Percentiles rank a stretch among this genome's conserved stretches.
These are phyloP conservation scores for Erpobdella octoculata DNA, from an alignment of 2,888 invertebrate species.

Conservation along the genomic window DNA sequence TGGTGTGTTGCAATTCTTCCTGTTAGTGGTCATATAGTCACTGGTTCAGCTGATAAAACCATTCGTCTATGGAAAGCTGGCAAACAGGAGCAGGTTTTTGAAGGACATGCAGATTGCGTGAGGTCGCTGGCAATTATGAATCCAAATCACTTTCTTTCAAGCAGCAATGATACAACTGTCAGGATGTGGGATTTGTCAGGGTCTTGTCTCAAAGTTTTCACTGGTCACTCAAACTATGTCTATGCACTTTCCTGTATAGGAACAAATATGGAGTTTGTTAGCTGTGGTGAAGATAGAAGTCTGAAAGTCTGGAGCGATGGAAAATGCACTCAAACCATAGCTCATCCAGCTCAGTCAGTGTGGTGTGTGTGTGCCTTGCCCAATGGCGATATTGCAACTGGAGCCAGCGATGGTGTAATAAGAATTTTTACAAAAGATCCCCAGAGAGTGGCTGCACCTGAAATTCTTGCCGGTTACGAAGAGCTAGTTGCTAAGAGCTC, in stretches of 20 bases:
- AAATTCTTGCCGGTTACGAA: constrained; percentile 62
- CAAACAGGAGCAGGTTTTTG: constrained; percentile 60
- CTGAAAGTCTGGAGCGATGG: constrained; percentile 68
- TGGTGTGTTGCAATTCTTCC: constrained; percentile 63
- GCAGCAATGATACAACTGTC: constrained; percentile 82
- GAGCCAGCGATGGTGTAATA: constrained; percentile 75
- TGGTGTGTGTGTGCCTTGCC: constrained; percentile 75
- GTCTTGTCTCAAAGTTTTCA: constrained; percentile 60
- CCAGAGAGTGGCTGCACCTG: constrained; percentile 58
- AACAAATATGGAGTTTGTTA: constrained; percentile 62
- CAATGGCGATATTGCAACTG: constrained; percentile 84
- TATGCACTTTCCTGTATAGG: constrained; percentile 58
- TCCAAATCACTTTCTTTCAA: constrained; percentile 67
- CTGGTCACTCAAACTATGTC: constrained; percentile 80
- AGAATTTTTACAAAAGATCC: constrained; percentile 74
- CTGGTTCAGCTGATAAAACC: constrained; percentile 85
- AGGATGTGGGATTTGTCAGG: constrained; percentile 74
- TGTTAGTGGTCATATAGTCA: constrained; percentile 59
- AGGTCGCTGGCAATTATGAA: constrained; percentile 68
- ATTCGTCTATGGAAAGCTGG: constrained; percentile 76
- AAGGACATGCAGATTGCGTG: constrained; percentile 86
- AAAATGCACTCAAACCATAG: constrained; percentile 59
- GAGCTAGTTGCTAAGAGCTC: constrained; percentile 62
- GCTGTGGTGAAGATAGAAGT: constrained; percentile 72
- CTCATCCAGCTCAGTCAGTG: constrained; percentile 75